Evolutionary conservation across 2,113 vertebrate species (phyloP), one percentile per base, ranked within the genome.

Genomic region (Hiodon alosoides): DNA sequence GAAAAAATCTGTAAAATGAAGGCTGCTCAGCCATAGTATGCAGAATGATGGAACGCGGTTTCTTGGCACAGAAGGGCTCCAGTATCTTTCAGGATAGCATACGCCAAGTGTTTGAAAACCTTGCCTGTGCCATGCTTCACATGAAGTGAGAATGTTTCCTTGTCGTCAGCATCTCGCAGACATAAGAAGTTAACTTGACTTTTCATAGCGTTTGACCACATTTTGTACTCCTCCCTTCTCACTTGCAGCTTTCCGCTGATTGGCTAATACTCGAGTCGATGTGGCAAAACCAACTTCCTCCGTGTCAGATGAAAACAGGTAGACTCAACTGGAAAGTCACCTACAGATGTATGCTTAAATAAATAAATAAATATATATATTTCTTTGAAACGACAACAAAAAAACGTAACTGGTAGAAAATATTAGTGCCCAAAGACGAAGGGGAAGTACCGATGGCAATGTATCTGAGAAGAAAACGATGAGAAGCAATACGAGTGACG

Each of bases 301-400:
- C 48, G 55, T n/a, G 13, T 17, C 16, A 4, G 13, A 60, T 64
- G 62, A 61, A 53, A 14, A 73, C 55, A 77, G 65, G 71, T 71
- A 76, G 6, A n/a, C 74, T 79, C 31, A 78, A 81, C 74, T 76
- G 67, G 76, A 74, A 5, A 46, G 13, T 72, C 14, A 17, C 11
- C 4, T 17, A n/a, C 53, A 9, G 11, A 69, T 16, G 14, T 64
- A 6, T 17, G 16, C 16, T 14, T 17, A 79, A 76, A 74, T 17
- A 67, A 54, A 11, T 14, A 71, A 7, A 67, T 31, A 6, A 51
- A 50, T 17, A 48, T 47, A 66, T 48, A 48, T 66, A 17, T 64
- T 5, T 51, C 16, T 3, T 14, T 16, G 14, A 69, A n/a, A 6
- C 52, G 46, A 5, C 3, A n/a, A 46, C 62, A 31, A 3, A 55